These are phyloP conservation scores for Scaptomyza tumidula DNA, from an alignment of 2,888 invertebrate species.

Conservation along the genomic window DNA sequence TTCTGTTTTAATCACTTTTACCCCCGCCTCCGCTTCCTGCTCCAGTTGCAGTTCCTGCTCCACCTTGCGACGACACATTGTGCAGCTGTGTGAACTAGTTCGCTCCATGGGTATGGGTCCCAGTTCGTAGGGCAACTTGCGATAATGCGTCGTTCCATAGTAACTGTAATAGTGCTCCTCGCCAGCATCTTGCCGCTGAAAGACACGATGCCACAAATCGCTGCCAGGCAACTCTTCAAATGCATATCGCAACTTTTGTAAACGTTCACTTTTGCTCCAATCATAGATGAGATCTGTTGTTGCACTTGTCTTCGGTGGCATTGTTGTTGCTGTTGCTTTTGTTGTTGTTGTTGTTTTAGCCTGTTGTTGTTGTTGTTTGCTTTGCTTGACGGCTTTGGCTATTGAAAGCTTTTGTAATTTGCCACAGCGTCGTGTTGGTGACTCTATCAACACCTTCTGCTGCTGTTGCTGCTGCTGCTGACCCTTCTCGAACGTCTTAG, in stretches of 20 bases:
- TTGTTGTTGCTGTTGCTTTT: not conserved
- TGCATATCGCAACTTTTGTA: conserved; percentile 73
- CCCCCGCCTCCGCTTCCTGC: not conserved
- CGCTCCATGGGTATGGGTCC: conserved; percentile 87
- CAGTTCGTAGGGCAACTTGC: conserved; percentile 90
- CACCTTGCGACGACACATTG: conserved; percentile 85
- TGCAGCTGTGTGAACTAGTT: conserved; percentile 83
- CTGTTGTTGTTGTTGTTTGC: conserved; percentile 18
- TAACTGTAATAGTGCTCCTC: conserved; percentile 87
- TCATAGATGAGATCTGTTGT: conserved; percentile 66
- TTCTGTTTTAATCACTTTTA: conserved; percentile 15
- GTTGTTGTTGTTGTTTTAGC: conserved; percentile 14
- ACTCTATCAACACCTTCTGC: conserved; percentile 4
- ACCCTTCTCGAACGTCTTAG: conserved; percentile 7
- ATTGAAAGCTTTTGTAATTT: conserved; percentile 13
- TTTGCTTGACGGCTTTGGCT: conserved; percentile 15
- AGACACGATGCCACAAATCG: conserved; percentile 92
- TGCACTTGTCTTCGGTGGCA: conserved; percentile 10
- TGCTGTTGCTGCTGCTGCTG: not conserved
- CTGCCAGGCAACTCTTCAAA: conserved; percentile 90
- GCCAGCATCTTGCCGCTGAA: conserved; percentile 90
- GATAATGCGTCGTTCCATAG: conserved; percentile 82
- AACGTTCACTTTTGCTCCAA: conserved; percentile 72
- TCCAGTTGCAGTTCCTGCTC: conserved; percentile 83
- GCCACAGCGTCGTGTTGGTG: conserved; percentile 6